Base-by-base conservation (phyloP, 2,888 invertebrate species). In the Diadegma fenestrale region DNA sequence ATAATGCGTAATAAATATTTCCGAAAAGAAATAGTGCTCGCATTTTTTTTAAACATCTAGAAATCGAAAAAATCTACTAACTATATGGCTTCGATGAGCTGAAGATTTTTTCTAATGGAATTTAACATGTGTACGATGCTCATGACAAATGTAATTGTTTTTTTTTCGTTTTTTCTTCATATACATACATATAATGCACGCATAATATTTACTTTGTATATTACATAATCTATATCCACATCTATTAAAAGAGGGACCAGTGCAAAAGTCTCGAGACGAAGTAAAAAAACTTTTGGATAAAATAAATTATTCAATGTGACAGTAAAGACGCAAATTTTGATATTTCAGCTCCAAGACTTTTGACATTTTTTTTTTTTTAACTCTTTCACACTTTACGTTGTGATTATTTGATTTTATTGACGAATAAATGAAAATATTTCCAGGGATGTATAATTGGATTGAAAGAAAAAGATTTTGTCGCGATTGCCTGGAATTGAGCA, bases 41-140 rank as follows among this genome's bases (percentile, higher is more conserved):
- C 80, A 78, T 78, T 33, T 48, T 37, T 33, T 88, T 89, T 87
- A 14, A 90, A 90, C 90, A 91, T 79, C 87, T 89, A 91, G 90
- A 91, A 91, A 89, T 90, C 87, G 88, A 90, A 91, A 89, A 88
- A 89, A 79, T 76, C 48, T 90, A 90, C 81, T 66, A 72, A 82
- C 89, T 90, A 89, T 86, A 71, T 86, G 71, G 86, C 87, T 58
- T 88, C 86, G 78, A 90, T 86, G 88, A 89, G 61, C 88, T 84
- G 85, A 88, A 88, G 82, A 66, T 88, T 84, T 87, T 83, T 54
- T 88, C 83, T 87, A 88, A 86, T 88, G 80, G 63, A 81, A 26
- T 69, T 61, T 68, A 63, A 82, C 68, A 73, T 82, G 68, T 80
- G 58, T 75, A 89, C 87, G 87, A 87, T 89, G 88, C 84, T 87